These are phyloP conservation scores for Lagodon rhomboides DNA, from an alignment of 2,797 vertebrate genomes.

Conservation along the genomic window DNA sequence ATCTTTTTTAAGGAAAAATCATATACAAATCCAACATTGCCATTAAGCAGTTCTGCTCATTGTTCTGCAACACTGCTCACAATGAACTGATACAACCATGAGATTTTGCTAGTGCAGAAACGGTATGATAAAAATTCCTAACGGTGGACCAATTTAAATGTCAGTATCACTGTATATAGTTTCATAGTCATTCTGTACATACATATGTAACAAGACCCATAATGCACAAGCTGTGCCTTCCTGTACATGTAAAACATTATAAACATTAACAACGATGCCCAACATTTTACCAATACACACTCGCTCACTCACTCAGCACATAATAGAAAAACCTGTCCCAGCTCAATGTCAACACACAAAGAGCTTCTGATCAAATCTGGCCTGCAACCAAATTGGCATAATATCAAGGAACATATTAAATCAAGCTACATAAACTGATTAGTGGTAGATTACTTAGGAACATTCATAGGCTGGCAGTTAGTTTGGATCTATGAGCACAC, in stretches of 20 bases:
- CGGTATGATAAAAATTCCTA: neutral
- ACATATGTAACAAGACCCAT: neutral
- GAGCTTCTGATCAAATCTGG: slow-evolving; percentile 40
- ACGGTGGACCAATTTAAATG: too few species aligned
- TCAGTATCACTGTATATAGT: neutral
- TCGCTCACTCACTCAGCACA: neutral
- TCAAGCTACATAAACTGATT: slow-evolving; percentile 25
- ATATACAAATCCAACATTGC: neutral
- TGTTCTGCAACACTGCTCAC: neutral
- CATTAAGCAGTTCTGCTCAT: neutral
- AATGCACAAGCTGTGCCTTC: neutral
- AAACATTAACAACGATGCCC: too few species aligned
- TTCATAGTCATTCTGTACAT: neutral
- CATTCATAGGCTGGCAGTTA: slow-evolving; percentile 32
- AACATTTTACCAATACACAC: neutral
- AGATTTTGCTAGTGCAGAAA: neutral
- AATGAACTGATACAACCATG: neutral
- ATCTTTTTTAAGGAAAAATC: neutral
- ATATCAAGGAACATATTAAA: slow-evolving; percentile 39
- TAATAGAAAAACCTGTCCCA: neutral
- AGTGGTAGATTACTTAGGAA: slow-evolving; percentile 30
- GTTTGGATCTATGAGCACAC: neutral
- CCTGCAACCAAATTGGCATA: slow-evolving; percentile 8
- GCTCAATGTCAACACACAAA: slow-evolving; percentile 8
- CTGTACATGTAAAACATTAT: neutral